These are phyloP conservation scores for Gymnoscelis rufifasciata DNA, from an alignment of 2,888 invertebrate species.

Conservation along the genomic window DNA sequence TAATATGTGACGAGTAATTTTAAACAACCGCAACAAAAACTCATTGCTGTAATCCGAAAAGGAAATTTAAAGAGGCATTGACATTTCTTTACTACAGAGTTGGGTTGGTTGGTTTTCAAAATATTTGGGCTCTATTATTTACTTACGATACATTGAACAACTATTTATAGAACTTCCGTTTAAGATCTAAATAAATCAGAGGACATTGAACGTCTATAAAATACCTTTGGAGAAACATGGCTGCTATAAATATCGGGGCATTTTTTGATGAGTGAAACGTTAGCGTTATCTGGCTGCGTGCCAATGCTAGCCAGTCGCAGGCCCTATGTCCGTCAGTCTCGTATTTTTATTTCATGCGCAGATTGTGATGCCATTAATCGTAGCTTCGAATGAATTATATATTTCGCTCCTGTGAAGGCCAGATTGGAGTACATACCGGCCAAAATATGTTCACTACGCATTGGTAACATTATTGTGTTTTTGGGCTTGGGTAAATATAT, in stretches of 20 bases:
- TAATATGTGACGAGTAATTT: constrained; percentile 50
- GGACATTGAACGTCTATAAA: constrained; percentile 36
- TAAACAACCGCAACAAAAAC: constrained; percentile 35
- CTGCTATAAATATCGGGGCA: constrained; percentile 37
- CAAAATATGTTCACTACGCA: constrained; percentile 13
- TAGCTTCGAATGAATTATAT: constrained; percentile 40
- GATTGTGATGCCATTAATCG: constrained; percentile 57
- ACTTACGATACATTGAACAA: not conserved
- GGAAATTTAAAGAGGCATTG: not conserved
- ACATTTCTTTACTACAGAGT: not conserved
- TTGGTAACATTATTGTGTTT: not conserved
- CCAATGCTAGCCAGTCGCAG: constrained; percentile 48
- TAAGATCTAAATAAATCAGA: constrained; percentile 12
- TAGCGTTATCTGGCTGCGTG: constrained; percentile 57
- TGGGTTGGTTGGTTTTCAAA: no score
- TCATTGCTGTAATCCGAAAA: not conserved
- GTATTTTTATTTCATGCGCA: constrained; percentile 62
- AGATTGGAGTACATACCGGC: constrained; percentile 27
- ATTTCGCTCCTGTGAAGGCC: constrained; percentile 29
- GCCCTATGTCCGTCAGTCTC: constrained; percentile 44
- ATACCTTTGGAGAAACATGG: constrained; percentile 25
- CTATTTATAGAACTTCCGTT: constrained; percentile 5
- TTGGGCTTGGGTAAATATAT: not conserved
- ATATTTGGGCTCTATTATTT: no score
- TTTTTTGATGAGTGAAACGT: constrained; percentile 54